Percentiles rank a stretch among this genome's conserved stretches.
These are phyloP conservation scores for Drosophila lacicola DNA, from an alignment of 2,888 invertebrate genomes.

Conservation along the genomic window DNA sequence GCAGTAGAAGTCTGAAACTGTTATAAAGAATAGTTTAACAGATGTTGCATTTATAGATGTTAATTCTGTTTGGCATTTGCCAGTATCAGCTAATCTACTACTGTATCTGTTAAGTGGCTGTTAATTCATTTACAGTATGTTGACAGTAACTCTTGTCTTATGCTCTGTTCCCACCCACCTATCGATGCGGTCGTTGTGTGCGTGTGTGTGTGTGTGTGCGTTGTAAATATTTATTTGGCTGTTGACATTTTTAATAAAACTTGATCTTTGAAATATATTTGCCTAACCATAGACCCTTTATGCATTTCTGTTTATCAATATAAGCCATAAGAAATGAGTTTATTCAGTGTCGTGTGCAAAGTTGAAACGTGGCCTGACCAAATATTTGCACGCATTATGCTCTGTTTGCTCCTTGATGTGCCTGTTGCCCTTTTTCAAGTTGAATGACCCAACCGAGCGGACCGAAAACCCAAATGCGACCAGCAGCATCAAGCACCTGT, in stretches of 20 bases:
- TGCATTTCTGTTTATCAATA: slow-evolving; percentile 38
- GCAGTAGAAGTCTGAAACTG: background rate
- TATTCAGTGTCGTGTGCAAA: slow-evolving; percentile 58
- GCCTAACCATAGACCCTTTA: slow-evolving; percentile 37
- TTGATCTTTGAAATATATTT: slow-evolving; percentile 57
- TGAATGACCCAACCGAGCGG: slow-evolving; percentile 59
- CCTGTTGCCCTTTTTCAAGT: slow-evolving; percentile 47
- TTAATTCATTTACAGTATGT: background rate
- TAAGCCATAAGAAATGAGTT: slow-evolving; percentile 63
- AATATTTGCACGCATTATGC: slow-evolving; percentile 62
- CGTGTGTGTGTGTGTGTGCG: background rate
- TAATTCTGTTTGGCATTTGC: background rate
- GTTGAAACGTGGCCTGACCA: slow-evolving; percentile 52
- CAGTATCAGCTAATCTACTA: background rate
- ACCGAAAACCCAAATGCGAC: slow-evolving; percentile 17
- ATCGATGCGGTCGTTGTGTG: too few relatives aligned
- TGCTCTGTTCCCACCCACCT: slow-evolving; percentile 14
- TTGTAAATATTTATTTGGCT: slow-evolving; percentile 65
- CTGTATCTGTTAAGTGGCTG: slow-evolving; percentile 14
- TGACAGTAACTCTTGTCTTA: background rate
- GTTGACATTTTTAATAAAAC: slow-evolving; percentile 67
- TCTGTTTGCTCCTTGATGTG: slow-evolving; percentile 43
- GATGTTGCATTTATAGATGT: background rate
- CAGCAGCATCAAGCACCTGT: slow-evolving; percentile 43
- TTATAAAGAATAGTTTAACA: slow-evolving; percentile 3